phyloP scores from a whole-genome alignment of 2,113 vertebrate species.

The Emydocephalus ijimae region DNA sequence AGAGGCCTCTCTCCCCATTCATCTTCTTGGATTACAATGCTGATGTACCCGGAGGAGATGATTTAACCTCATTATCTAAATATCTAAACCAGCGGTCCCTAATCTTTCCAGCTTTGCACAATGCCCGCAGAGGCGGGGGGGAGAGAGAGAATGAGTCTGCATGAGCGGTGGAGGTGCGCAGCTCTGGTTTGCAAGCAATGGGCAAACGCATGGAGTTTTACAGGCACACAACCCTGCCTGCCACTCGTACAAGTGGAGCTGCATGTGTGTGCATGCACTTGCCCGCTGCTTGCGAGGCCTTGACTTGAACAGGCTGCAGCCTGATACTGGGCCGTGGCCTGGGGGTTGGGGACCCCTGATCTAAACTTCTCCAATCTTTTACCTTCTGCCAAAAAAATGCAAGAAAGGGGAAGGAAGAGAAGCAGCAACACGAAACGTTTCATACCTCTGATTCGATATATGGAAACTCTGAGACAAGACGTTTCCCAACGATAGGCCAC shows the following conservation, averaged over 20 bases:
- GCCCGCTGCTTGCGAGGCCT: not conserved
- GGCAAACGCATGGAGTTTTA: not conserved
- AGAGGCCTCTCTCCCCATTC: not conserved
- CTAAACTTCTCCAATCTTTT: not conserved
- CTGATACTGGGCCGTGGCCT: not conserved
- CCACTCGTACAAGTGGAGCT: not conserved
- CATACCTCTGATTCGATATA: slow-evolving; percentile 95
- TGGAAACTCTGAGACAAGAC: slow-evolving; percentile 93
- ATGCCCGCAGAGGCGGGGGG: not conserved
- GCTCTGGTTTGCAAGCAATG: not conserved
- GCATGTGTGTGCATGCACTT: not conserved
- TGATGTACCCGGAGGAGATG: not conserved
- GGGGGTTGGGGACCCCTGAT: not conserved
- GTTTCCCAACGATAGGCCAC: slow-evolving; percentile 94
- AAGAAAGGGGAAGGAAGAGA: not conserved
- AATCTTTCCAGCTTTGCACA: not conserved
- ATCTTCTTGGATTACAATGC: not conserved
- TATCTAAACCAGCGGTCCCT: not conserved
- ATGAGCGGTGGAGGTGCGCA: not conserved
- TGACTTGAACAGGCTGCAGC: not conserved
- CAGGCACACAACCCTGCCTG: not conserved
- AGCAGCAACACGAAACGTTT: not conserved
- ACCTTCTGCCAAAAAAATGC: not conserved
- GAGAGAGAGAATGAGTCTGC: not conserved
- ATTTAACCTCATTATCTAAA: not conserved